A percentile compares a stretch with the other conserved stretches of the same genome.
These are phyloP conservation scores for Nothoprocta perdicaria DNA, from an alignment of 2,113 vertebrate species.

Conservation along the genomic window DNA sequence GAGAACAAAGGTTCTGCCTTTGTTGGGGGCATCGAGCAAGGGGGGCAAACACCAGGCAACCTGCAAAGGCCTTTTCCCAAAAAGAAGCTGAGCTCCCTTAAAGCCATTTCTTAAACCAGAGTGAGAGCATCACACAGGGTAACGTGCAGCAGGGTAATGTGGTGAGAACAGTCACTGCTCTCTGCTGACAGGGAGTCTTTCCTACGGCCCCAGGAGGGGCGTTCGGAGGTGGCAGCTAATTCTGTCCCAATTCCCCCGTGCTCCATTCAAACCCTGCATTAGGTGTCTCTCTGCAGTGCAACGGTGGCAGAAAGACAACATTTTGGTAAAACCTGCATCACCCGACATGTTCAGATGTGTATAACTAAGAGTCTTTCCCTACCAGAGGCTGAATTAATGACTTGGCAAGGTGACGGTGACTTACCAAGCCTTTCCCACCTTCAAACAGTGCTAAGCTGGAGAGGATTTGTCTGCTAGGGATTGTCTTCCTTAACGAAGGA, in stretches of 20 bases:
- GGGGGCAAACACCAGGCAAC: not conserved
- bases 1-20: not conserved
- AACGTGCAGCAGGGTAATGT: not conserved
- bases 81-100: not conserved
- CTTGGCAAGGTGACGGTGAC: not conserved
- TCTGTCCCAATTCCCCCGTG: not conserved
- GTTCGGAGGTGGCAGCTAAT: not conserved
- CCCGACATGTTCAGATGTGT: not conserved
- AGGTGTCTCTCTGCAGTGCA: not conserved
- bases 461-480: not conserved
- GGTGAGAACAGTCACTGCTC: not conserved
- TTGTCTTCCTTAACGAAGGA: slow-evolving; percentile 43
- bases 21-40: not conserved
- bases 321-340: not conserved
- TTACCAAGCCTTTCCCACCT: not conserved
- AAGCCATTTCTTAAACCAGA: not conserved
- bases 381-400: not conserved
- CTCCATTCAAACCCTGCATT: not conserved
- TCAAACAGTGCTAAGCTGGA: not conserved
- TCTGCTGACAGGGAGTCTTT: not conserved
- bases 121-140: not conserved
- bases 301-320: not conserved
- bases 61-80: not conserved
- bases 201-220: not conserved
- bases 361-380: not conserved